phyloP scores from a whole-genome alignment of 2,888 invertebrate species.

The Sacculina carcini region DNA sequence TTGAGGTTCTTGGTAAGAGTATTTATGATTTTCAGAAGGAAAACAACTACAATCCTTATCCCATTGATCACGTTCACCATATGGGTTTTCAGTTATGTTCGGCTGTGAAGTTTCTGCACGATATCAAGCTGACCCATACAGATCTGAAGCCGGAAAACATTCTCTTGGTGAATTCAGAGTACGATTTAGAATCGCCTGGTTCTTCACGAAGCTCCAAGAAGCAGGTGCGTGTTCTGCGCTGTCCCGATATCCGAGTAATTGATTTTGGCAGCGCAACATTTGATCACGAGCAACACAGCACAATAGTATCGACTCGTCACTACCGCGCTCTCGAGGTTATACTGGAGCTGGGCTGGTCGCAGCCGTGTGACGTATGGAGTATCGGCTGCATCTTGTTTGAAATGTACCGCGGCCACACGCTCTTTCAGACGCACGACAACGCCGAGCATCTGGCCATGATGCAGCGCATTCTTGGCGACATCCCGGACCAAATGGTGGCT shows the following conservation, averaged over 20 bases:
- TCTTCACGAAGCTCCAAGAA: conserved; percentile 41
- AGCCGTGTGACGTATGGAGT: conserved; percentile 99
- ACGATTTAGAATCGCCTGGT: conserved; percentile 28
- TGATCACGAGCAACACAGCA: conserved; percentile 98
- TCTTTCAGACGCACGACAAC: conserved; percentile 99
- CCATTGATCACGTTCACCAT: conserved; percentile 88
- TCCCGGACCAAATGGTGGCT: conserved; percentile 61
- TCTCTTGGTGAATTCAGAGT: conserved; percentile 83
- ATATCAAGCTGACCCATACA: conserved; percentile 91
- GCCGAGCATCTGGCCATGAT: conserved; percentile 99
- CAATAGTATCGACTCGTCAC: conserved; percentile 94
- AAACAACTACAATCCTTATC: conserved; percentile 94
- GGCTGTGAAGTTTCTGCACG: conserved; percentile 91
- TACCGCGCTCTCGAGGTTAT: conserved; percentile 98
- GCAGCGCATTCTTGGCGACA: conserved; percentile 88
- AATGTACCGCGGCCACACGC: conserved; percentile 84
- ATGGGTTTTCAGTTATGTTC: conserved; percentile 91
- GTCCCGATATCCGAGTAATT: conserved; percentile 81
- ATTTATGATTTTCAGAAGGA: conserved; percentile 94
- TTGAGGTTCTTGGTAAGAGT: conserved; percentile 89
- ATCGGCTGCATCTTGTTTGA: conserved; percentile 99
- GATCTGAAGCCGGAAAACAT: conserved; percentile 99
- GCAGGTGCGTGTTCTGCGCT: conserved; percentile 61
- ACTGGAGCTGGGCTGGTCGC: conserved; percentile 92
- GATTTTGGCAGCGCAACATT: conserved; percentile 99